Evolutionary conservation across 2,888 invertebrate species (phyloP).

Genomic region (Chymomyza amoena): DNA sequence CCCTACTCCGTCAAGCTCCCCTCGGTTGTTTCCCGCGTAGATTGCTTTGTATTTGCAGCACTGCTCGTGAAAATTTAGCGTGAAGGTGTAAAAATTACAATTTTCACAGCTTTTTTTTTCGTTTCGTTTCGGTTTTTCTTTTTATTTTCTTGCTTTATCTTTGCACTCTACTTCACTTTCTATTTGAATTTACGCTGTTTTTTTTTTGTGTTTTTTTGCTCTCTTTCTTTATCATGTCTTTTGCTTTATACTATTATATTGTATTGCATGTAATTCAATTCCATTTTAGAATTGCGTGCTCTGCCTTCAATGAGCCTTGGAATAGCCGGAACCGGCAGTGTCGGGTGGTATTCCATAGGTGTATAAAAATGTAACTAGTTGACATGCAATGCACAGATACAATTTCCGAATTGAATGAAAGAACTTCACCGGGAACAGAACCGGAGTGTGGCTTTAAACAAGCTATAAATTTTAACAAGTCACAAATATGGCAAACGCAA

Average conservation of each 20-base stretch:
- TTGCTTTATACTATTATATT: background rate
- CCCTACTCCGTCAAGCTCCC: background rate
- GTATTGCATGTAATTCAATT: slow-evolving; percentile 49
- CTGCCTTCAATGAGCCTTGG: background rate
- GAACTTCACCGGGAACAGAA: no score
- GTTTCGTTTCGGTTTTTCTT: background rate
- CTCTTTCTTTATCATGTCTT: background rate
- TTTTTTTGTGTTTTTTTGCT: background rate
- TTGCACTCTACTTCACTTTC: background rate
- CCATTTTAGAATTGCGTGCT: slow-evolving; percentile 25
- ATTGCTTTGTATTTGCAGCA: background rate
- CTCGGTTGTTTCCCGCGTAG: background rate
- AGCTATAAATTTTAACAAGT: no score
- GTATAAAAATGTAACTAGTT: background rate
- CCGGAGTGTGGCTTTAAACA: no score
- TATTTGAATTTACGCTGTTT: background rate
- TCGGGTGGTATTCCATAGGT: background rate
- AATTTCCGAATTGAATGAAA: background rate
- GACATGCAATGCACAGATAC: background rate
- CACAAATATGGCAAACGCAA: no score
- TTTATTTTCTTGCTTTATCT: background rate
- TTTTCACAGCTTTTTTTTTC: slow-evolving; percentile 33
- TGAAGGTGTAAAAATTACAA: slow-evolving; percentile 70
- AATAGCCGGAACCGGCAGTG: background rate
- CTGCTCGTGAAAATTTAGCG: slow-evolving; percentile 41